Evolutionary conservation across 2,113 vertebrate species (phyloP).

Genomic region (Boulengeromyrus knoepffleri): DNA sequence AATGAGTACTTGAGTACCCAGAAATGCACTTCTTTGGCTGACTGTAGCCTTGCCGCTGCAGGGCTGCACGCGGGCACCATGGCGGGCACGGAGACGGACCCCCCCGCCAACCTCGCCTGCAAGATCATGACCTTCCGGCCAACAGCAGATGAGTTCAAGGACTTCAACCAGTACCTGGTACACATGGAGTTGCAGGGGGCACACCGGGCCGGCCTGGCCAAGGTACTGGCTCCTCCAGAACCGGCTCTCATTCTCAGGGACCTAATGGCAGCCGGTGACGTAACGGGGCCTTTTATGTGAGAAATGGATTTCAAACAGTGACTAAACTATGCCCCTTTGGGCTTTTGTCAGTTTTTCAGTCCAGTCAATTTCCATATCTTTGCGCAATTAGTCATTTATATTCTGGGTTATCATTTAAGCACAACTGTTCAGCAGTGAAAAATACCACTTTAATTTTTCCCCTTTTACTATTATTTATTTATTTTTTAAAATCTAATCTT

Average conservation of each 20-base stretch:
- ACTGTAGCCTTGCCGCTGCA: not conserved
- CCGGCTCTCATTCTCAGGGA: not conserved
- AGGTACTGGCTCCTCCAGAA: conserved; percentile 57
- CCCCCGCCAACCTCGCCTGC: conserved; percentile 79
- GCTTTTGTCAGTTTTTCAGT: not conserved
- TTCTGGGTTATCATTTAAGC: not conserved
- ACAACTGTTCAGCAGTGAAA: not conserved
- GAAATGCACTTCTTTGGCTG: not conserved
- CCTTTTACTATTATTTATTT: not conserved
- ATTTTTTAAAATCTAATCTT: not conserved
- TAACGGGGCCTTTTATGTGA: not conserved
- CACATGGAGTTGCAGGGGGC: conserved; percentile 94
- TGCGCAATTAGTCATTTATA: not conserved
- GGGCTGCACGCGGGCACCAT: conserved; percentile 58
- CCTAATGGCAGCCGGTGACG: not conserved
- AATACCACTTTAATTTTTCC: not conserved
- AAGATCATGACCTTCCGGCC: conserved; percentile 97
- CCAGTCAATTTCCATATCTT: not conserved
- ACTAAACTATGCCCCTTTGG: not conserved
- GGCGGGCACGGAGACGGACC: conserved; percentile 49
- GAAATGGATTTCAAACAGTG: not conserved
- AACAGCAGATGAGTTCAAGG: conserved; percentile 83
- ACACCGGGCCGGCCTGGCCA: conserved; percentile 88
- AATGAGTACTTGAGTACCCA: not conserved
- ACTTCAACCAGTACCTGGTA: conserved; percentile 86